Evolutionary conservation across 2,888 invertebrate genomes (phyloP).

Genomic region (Beris chalybata): DNA sequence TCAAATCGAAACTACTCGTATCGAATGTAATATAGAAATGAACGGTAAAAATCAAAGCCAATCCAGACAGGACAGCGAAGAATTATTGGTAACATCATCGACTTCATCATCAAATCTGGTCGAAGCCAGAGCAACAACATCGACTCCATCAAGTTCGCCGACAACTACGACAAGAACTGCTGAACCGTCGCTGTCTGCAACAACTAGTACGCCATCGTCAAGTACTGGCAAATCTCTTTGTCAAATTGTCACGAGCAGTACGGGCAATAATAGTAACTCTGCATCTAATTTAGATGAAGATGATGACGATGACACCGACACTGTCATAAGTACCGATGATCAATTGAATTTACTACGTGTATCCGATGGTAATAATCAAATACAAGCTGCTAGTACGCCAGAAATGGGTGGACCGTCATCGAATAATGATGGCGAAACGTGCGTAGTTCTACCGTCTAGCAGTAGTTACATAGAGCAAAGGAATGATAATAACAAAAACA

Average conservation of each 20-base stretch:
- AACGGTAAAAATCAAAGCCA: conserved; percentile 37
- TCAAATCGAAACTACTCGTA: conserved; percentile 22
- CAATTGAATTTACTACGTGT: neutral
- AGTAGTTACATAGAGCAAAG: conserved; percentile 26
- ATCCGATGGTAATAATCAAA: conserved; percentile 22
- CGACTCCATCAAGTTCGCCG: conserved; percentile 44
- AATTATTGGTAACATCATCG: conserved; percentile 48
- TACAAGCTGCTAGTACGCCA: neutral
- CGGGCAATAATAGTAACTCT: conserved; percentile 23
- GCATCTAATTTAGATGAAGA: conserved; percentile 20
- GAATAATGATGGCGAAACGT: conserved; percentile 37
- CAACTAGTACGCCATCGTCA: neutral
- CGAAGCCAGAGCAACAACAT: conserved; percentile 40
- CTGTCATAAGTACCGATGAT: conserved; percentile 20
- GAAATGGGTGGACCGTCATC: conserved; percentile 37
- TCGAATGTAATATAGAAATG: conserved; percentile 38
- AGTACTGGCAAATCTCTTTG: conserved; percentile 7
- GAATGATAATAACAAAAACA: conserved; percentile 32
- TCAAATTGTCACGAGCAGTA: conserved; percentile 37
- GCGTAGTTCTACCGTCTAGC: conserved; percentile 35
- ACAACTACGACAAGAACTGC: conserved; percentile 9
- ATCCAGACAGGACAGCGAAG: conserved; percentile 44
- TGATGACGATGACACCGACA: conserved; percentile 22
- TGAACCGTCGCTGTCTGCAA: neutral
- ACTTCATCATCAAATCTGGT: conserved; percentile 38